Evolutionary conservation across 64 coral and sea anemone genomes (phyloP).

Genomic region (Stylophora pistillata): DNA sequence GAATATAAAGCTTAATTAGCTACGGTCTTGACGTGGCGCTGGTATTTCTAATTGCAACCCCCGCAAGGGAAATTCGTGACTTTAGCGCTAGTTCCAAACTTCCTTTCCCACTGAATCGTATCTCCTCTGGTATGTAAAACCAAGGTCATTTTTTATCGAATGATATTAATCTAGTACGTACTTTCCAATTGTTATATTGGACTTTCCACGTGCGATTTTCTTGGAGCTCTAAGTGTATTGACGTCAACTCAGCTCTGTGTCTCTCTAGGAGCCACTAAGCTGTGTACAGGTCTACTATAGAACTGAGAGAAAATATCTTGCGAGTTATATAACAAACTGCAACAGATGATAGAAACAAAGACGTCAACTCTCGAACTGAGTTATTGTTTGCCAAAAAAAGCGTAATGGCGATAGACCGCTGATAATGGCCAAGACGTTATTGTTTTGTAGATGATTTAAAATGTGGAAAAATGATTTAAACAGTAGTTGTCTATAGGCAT

Average conservation of each 20-base stretch:
- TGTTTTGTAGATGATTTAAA: no score
- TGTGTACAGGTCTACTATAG: neutral
- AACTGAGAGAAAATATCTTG: no score
- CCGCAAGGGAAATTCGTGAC: conserved; percentile 54
- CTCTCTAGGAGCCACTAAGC: neutral
- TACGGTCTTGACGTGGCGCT: conserved; percentile 18
- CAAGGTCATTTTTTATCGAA: conserved; percentile 23
- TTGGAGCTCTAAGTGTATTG: neutral
- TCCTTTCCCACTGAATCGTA: neutral
- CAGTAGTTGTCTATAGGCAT: no score
- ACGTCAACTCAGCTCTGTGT: neutral
- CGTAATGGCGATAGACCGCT: no score
- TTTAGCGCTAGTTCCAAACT: neutral
- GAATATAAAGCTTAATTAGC: conserved; percentile 25
- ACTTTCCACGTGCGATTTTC: conserved; percentile 10
- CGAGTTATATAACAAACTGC: no score
- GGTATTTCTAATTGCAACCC: conserved; percentile 39
- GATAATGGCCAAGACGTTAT: no score
- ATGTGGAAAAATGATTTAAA: no score
- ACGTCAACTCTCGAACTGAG: no score
- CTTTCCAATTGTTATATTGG: conserved; percentile 33
- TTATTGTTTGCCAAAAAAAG: no score
- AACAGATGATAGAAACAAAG: no score
- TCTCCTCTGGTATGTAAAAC: neutral
- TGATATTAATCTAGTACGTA: neutral